phyloP scores from a whole-genome alignment of 1,140 invertebrate genomes.

The Pseudomyrmex cubaensis region DNA sequence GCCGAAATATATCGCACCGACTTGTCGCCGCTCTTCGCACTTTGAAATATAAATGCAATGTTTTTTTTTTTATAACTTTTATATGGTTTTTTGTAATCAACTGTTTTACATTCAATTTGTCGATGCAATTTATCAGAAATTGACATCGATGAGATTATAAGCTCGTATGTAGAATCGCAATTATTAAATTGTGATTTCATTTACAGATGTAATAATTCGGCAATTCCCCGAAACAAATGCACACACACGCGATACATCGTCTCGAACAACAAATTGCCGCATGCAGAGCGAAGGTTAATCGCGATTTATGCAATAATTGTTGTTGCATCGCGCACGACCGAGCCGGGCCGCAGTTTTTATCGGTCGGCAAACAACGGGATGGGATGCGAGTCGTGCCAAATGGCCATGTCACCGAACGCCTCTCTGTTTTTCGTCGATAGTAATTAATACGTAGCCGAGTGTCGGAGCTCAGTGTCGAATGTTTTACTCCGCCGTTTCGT shows the following conservation, averaged over 20 bases:
- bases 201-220: background rate
- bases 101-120: no score
- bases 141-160: background rate
- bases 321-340: conserved; percentile 21
- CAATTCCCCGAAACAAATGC: conserved; percentile 14
- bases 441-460: conserved; percentile 65
- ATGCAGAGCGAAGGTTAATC: conserved; percentile 45
- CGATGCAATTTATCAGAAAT: background rate
- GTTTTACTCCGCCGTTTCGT: conserved; percentile 17
- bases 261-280: conserved; percentile 33
- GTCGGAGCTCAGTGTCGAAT: conserved; percentile 16
- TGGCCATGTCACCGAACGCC: conserved; percentile 57
- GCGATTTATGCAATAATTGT: conserved; percentile 59
- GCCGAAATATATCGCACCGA: background rate
- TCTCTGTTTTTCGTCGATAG: conserved; percentile 57
- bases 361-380: conserved; percentile 4
- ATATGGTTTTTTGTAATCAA: no score
- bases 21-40: no score
- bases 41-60: background rate
- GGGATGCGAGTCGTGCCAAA: conserved; percentile 67
- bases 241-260: background rate
- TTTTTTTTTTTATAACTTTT: no score
- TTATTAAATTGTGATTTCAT: conserved; percentile 7
- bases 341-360: conserved; percentile 46
- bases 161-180: background rate